These are phyloP conservation scores for Pantelozetes paolii DNA, from an alignment of 2,888 invertebrate species.

Conservation along the genomic window DNA sequence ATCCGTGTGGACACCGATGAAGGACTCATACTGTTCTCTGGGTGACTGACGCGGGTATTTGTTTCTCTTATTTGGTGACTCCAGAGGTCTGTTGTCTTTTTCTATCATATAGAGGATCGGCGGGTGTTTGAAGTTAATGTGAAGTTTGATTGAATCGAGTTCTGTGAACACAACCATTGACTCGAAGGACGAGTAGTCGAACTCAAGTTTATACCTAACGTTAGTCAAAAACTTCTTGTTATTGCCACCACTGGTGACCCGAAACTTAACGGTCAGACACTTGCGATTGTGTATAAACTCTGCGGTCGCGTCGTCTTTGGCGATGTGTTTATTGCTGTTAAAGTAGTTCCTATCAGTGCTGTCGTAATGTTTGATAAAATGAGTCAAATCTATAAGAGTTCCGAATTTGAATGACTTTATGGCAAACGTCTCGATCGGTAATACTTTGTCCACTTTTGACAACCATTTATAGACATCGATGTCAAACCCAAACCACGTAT, in stretches of 20 bases:
- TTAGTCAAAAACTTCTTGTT: background rate
- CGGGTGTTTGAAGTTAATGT: slow-evolving; percentile 25
- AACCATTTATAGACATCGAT: background rate
- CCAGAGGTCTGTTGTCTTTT: background rate
- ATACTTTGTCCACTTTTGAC: background rate
- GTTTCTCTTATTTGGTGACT: background rate
- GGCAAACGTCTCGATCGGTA: background rate
- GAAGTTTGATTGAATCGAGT: background rate
- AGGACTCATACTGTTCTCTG: background rate
- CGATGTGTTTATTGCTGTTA: background rate
- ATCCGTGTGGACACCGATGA: background rate
- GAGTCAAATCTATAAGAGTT: slow-evolving; percentile 43
- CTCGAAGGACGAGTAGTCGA: slow-evolving; percentile 11
- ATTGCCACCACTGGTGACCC: slow-evolving; percentile 9
- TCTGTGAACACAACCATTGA: slow-evolving; percentile 10
- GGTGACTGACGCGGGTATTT: background rate
- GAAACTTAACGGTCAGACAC: slow-evolving; percentile 23
- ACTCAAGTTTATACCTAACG: background rate
- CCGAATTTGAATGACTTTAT: slow-evolving; percentile 44
- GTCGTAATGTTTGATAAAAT: slow-evolving; percentile 45
- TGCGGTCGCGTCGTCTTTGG: slow-evolving; percentile 14
- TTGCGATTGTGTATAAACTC: slow-evolving; percentile 6
- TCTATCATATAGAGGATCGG: slow-evolving; percentile 18
- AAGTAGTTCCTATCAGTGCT: slow-evolving; percentile 41
- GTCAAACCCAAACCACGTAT: slow-evolving; percentile 2